Evolutionary conservation across 2,797 vertebrate genomes (phyloP).

Genomic region (Erethizon dorsatum): DNA sequence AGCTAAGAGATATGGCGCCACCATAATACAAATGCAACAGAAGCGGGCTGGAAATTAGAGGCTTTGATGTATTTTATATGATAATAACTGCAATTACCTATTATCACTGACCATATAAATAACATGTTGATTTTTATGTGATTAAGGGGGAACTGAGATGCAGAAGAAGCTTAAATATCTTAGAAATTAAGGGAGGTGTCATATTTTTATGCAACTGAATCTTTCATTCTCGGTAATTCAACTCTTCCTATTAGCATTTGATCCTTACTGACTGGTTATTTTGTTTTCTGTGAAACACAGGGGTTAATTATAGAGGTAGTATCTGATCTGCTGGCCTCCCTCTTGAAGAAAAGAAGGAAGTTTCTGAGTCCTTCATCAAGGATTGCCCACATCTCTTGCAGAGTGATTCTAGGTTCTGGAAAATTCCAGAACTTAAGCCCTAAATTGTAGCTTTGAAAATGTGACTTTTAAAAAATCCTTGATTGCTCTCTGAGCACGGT

Average conservation of each 20-base stretch:
- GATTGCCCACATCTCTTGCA: constrained; percentile 26
- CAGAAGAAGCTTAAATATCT: constrained; percentile 42
- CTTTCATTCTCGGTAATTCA: constrained; percentile 58
- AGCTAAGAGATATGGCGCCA: background rate
- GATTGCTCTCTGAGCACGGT: constrained; percentile 67
- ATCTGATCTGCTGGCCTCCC: constrained; percentile 40
- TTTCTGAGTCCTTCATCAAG: constrained; percentile 60
- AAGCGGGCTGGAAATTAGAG: constrained; percentile 45
- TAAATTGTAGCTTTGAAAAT: constrained; percentile 73
- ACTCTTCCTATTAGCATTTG: constrained; percentile 56
- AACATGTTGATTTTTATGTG: constrained; percentile 53
- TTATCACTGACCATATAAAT: constrained; percentile 67
- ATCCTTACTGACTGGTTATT: constrained; percentile 55
- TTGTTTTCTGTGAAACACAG: constrained; percentile 67
- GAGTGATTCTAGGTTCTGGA: constrained; percentile 48
- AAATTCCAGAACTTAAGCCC: constrained; percentile 66
- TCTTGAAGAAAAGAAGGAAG: constrained; percentile 56
- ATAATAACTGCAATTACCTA: constrained; percentile 69
- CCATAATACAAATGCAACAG: constrained; percentile 1
- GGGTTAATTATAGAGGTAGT: constrained; percentile 39
- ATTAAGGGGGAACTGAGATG: constrained; percentile 65
- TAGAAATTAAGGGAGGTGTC: constrained; percentile 45
- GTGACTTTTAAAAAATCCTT: constrained; percentile 47
- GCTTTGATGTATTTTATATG: constrained; percentile 62
- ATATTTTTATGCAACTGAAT: background rate